Conservation (phyloP, 2,888 invertebrate species). For the Morpho achilles region DNA sequence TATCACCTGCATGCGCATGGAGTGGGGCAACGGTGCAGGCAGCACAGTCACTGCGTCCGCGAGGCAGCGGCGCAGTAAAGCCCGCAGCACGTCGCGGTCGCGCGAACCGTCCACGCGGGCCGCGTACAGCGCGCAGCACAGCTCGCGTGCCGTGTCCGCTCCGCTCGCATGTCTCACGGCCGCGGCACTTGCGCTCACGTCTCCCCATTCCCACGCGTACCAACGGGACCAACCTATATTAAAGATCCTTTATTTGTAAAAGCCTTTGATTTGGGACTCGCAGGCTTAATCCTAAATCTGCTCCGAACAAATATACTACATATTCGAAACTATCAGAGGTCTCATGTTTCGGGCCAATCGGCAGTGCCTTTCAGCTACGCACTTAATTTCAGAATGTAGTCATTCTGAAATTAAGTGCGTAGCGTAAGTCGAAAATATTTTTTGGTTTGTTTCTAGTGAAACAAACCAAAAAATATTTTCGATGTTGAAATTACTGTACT, state of each 20-base stretch:
- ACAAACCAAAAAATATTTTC: no score
- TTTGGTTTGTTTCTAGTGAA: no score
- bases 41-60: conserved; percentile 36
- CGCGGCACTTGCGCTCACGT: conserved; percentile 39
- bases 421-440: no score
- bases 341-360: no score
- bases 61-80: conserved; percentile 35
- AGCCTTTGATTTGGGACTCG: no score
- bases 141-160: conserved; percentile 34
- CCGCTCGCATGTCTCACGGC: conserved; percentile 24
- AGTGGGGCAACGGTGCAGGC: conserved; percentile 36
- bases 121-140: conserved; percentile 50
- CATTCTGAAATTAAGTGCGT: no score
- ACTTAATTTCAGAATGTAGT: no score
- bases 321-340: no score
- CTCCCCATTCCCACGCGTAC: conserved; percentile 74
- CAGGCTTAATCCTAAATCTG: no score
- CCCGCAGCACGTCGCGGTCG: conserved; percentile 46
- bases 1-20: conserved; percentile 39
- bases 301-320: no score
- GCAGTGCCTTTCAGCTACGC: no score
- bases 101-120: conserved; percentile 45
- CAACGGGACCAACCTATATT: conserved; percentile 62
- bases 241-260: background rate
- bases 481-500: no score